A percentile compares a stretch with the other conserved stretches of the same genome.
These are phyloP conservation scores for Leucophora obtusa DNA, from an alignment of 2,888 invertebrate species.

Conservation along the genomic window DNA sequence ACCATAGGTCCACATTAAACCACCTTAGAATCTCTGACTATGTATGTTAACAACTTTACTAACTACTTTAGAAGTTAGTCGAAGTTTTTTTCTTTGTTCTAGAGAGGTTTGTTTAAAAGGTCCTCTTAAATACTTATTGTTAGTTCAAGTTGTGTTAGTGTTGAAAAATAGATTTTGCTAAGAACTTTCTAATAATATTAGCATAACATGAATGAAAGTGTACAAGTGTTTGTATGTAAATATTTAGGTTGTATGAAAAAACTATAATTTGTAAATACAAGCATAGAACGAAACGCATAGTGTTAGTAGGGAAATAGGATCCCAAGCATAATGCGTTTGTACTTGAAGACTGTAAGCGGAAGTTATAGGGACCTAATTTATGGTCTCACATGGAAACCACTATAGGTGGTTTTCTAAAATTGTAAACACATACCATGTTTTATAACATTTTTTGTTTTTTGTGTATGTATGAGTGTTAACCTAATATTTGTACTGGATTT, in stretches of 20 bases:
- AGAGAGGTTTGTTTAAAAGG: slow-evolving; percentile 25
- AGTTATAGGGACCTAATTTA: slow-evolving; percentile 74
- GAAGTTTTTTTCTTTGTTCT: slow-evolving; percentile 4
- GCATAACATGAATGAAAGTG: slow-evolving; percentile 47
- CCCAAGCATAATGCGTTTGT: slow-evolving; percentile 43
- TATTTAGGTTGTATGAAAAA: slow-evolving; percentile 33
- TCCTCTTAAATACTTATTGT: slow-evolving; percentile 7
- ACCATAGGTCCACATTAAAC: too few species aligned
- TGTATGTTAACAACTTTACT: slow-evolving; percentile 22
- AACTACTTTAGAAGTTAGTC: slow-evolving; percentile 35
- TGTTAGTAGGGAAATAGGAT: slow-evolving; percentile 23
- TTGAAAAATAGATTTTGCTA: slow-evolving; percentile 18
- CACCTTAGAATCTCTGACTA: not conserved
- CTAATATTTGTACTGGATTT: slow-evolving; percentile 45
- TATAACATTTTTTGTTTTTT: slow-evolving; percentile 22
- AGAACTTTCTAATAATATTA: slow-evolving; percentile 49
- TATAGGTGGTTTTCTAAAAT: slow-evolving; percentile 22
- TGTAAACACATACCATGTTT: slow-evolving; percentile 23
- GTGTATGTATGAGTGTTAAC: slow-evolving; percentile 41
- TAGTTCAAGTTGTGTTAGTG: slow-evolving; percentile 20
- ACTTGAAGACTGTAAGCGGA: slow-evolving; percentile 69
- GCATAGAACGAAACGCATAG: slow-evolving; percentile 18
- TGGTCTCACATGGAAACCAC: slow-evolving; percentile 69
- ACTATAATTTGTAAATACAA: slow-evolving; percentile 29
- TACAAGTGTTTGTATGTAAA: slow-evolving; percentile 20